Base-by-base conservation (phyloP, 53 echinoderm and acorn worm species). In the Stichopus horrens region DNA sequence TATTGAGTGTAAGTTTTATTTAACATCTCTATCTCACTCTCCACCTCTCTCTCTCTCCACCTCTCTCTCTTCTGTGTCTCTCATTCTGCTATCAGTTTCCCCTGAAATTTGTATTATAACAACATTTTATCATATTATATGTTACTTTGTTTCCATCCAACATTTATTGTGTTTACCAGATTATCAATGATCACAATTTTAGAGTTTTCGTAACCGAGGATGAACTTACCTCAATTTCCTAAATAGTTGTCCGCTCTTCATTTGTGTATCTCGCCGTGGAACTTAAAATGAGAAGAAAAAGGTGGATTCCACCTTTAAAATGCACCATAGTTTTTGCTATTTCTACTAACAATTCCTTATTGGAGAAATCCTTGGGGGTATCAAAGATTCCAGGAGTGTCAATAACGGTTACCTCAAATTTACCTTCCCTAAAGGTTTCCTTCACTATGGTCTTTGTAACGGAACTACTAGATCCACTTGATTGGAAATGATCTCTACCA, bases 381-480 rank as follows among this genome's bases (percentile, higher is more conserved):
- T 78, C 78, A 11, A 78, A 78, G 5, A 78, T 52, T 0, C 78
- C 78, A 52, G 78, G 78, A 10, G 78, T 78, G 54, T 78, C 78
- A 5, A 78, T 78, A 78, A 78, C 2, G 8, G 53, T 78, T 37
- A 78, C 53, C 7, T 7, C 13, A 5, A 7, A 7, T 21, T 53
- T 53, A 52, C 52, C 51, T 16, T 20, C 77, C 7, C 14, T 23
- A 77, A 77, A 6, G 22, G 22, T 52, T 7, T 77, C 7, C 13
- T 20, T 6, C 52, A 7, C 6, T 6, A 9, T 77, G 6, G 78
- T 78, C 13, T 78, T 78, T 9, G 78, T 78, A 8, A 78, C 78
- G 7, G 78, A 78, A 37, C 18, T 23, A 14, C 7, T 20, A 7
- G 23, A 37, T 7, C 77, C 51, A 0, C 5, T 52, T 7, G 14